Evolutionary conservation across 2,797 vertebrate genomes (phyloP).

Genomic region (Pangasius larnaudii): DNA sequence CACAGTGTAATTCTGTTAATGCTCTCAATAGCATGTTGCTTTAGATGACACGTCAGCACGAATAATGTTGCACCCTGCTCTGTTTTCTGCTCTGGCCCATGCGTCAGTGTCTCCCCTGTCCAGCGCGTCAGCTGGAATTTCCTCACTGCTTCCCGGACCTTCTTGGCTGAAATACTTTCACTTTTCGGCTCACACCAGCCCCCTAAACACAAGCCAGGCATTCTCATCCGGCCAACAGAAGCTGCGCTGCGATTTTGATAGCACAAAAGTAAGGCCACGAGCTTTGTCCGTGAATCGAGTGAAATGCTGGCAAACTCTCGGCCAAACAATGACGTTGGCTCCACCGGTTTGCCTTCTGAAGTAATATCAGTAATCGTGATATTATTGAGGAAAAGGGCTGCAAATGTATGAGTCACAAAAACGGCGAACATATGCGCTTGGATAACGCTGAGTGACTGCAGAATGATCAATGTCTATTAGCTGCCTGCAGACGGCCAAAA

Average conservation of each 20-base stretch:
- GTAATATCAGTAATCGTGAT: background rate
- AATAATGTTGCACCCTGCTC: constrained; percentile 56
- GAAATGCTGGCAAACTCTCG: background rate
- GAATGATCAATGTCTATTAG: constrained; percentile 33
- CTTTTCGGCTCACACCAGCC: constrained; percentile 66
- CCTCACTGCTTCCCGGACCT: constrained; percentile 72
- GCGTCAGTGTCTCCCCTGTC: constrained; percentile 61
- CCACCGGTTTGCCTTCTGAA: background rate
- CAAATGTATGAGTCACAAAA: constrained; percentile 7
- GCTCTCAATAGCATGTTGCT: constrained; percentile 19
- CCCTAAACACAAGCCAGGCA: constrained; percentile 60
- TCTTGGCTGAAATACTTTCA: constrained; percentile 68
- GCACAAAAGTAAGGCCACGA: background rate
- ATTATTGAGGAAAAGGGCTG: background rate
- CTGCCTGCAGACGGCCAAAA: constrained; percentile 23
- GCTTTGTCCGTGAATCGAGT: background rate
- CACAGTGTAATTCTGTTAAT: constrained; percentile 33
- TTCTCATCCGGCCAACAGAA: constrained; percentile 44
- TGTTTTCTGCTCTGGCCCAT: constrained; percentile 62
- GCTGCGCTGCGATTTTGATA: constrained; percentile 24
- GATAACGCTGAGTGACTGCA: background rate
- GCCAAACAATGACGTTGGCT: background rate
- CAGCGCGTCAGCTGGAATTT: constrained; percentile 74
- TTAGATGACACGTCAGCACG: constrained; percentile 67
- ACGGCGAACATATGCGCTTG: constrained; percentile 1